These are phyloP conservation scores for Diabrotica balteata DNA, from an alignment of 2,888 invertebrate species.

Conservation along the genomic window DNA sequence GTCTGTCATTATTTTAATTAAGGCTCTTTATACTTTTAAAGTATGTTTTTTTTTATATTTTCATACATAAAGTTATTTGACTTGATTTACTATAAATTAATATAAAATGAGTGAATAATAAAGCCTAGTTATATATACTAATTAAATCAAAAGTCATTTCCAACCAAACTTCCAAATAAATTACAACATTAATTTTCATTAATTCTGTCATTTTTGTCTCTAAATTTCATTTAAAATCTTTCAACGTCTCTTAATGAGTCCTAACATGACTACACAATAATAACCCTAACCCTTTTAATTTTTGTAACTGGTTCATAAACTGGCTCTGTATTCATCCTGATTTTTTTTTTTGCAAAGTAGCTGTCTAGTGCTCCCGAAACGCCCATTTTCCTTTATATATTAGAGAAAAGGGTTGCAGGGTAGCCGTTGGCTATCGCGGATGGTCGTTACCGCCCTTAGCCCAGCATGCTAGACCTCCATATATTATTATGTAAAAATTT, in stretches of 20 bases:
- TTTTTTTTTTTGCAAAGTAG: conserved; percentile 6
- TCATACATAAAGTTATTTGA: too few relatives aligned
- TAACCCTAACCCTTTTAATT: conserved; percentile 2
- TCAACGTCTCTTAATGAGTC: background rate
- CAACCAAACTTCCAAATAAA: too few relatives aligned
- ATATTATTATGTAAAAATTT: conserved; percentile 35
- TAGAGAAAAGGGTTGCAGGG: conserved; percentile 22
- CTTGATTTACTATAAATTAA: too few relatives aligned
- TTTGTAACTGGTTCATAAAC: conserved; percentile 6
- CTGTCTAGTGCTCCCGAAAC: conserved; percentile 2
- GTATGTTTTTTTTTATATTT: too few relatives aligned
- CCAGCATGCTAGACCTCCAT: conserved; percentile 20
- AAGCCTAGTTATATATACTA: too few relatives aligned
- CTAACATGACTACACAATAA: background rate
- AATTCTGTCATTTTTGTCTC: too few relatives aligned
- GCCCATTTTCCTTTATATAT: background rate
- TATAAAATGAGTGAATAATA: too few relatives aligned
- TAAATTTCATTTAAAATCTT: too few relatives aligned
- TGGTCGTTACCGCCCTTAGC: conserved; percentile 15
- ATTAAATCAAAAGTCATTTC: too few relatives aligned
- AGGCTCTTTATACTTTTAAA: too few relatives aligned
- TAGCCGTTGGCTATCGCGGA: conserved; percentile 37
- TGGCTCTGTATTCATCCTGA: conserved; percentile 3
- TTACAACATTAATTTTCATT: too few relatives aligned
- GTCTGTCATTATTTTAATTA: too few relatives aligned